Evolutionary conservation across 1,140 invertebrate genomes (phyloP).

Genomic region (Danaus plexippus): DNA sequence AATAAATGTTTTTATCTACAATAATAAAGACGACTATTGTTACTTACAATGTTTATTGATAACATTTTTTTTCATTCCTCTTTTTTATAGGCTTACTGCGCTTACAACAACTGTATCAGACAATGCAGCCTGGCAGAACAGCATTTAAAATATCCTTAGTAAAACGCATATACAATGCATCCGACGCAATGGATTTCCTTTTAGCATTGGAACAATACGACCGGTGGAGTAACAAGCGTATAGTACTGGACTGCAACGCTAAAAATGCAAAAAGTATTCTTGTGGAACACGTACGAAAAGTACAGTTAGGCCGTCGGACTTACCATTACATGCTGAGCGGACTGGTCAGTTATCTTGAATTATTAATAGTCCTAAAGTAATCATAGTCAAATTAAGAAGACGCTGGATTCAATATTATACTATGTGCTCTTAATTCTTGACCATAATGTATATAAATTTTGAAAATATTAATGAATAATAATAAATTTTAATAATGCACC

Average conservation of each 20-base stretch:
- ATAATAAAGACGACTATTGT: too few relatives aligned
- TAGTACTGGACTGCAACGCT: constrained; percentile 90
- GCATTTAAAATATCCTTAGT: constrained; percentile 88
- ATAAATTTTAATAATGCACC: too few relatives aligned
- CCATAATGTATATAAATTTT: too few relatives aligned
- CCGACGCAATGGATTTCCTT: constrained; percentile 86
- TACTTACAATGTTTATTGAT: too few relatives aligned
- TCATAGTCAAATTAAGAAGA: too few relatives aligned
- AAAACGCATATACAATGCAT: constrained; percentile 85
- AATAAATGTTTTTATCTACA: too few relatives aligned
- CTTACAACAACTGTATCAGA: constrained; percentile 92
- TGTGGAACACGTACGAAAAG: constrained; percentile 88
- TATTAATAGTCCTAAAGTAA: too few relatives aligned
- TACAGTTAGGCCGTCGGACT: constrained; percentile 87
- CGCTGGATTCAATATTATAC: too few relatives aligned
- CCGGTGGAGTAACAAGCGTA: constrained; percentile 88
- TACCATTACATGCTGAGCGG: constrained; percentile 94
- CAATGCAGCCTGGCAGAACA: constrained; percentile 82
- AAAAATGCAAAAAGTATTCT: constrained; percentile 92
- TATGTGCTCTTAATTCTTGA: too few relatives aligned
- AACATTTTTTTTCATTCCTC: background rate
- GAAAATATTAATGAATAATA: too few relatives aligned
- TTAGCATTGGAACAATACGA: constrained; percentile 83
- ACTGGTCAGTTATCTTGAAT: constrained; percentile 77
- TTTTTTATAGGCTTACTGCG: constrained; percentile 82